Evolutionary conservation across 2,888 invertebrate species (phyloP).

Genomic region (Pammene aurita): DNA sequence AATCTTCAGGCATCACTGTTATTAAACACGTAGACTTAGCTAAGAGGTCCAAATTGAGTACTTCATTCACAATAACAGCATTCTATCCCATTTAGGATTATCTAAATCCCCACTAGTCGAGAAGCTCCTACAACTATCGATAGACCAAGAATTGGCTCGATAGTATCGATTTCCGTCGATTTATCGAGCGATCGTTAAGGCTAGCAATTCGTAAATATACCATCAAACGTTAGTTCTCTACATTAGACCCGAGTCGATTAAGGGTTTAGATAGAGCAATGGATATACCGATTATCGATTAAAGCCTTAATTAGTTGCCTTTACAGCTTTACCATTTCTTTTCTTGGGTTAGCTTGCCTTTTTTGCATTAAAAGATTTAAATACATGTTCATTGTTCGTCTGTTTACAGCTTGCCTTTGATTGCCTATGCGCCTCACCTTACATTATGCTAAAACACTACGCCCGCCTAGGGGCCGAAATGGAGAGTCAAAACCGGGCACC

Average conservation of each 20-base stretch:
- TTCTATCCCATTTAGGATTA: constrained; percentile 27
- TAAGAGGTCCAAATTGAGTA: constrained; percentile 12
- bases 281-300: constrained; percentile 31
- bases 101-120: constrained; percentile 19
- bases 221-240: constrained; percentile 34
- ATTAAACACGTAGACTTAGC: neutral
- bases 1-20: no score
- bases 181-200: constrained; percentile 37
- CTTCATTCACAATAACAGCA: constrained; percentile 18
- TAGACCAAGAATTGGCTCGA: constrained; percentile 30
- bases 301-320: constrained; percentile 24
- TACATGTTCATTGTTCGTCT: no score
- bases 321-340: constrained; percentile 4
- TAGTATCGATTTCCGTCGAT: constrained; percentile 37
- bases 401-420: no score
- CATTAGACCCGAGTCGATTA: constrained; percentile 33
- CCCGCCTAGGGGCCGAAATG: no score
- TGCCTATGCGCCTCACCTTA: no score
- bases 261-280: constrained; percentile 28
- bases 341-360: neutral
- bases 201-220: constrained; percentile 40
- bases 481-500: no score
- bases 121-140: constrained; percentile 30
- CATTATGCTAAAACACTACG: no score
- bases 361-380: neutral